Conservation (phyloP, 2,113 vertebrate species). For the Hyperoodon ampullatus region DNA sequence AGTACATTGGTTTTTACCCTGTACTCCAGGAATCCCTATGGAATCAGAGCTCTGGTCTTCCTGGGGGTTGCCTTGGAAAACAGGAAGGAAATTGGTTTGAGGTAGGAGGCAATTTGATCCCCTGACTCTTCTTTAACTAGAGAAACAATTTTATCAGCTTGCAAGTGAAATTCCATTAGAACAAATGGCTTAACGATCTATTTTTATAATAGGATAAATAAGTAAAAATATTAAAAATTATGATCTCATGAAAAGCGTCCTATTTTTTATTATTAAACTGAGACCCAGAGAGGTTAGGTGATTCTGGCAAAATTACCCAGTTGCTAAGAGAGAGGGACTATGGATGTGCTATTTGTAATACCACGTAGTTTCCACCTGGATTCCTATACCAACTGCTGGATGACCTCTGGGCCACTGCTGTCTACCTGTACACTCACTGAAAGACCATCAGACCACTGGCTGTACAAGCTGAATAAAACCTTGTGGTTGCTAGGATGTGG, state of each 20-base stretch:
- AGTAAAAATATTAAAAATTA: neutral
- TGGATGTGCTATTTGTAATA: accelerated
- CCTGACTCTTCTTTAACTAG: neutral
- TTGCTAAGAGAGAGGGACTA: neutral
- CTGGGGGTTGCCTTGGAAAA: neutral
- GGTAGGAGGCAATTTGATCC: neutral
- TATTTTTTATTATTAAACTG: neutral
- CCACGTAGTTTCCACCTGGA: neutral
- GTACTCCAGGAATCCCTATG: neutral
- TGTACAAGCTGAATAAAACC: neutral
- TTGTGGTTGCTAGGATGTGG: accelerated
- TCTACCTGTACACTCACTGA: accelerated
- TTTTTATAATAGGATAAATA: neutral
- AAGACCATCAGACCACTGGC: accelerated
- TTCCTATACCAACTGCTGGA: neutral
- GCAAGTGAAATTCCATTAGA: slow-evolving; percentile 10
- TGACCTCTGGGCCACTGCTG: accelerated
- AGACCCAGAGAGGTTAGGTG: neutral
- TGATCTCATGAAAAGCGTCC: neutral
- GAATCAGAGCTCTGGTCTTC: neutral
- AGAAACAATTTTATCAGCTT: slow-evolving; percentile 1
- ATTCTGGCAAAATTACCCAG: neutral
- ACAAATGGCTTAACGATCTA: slow-evolving; percentile 24
- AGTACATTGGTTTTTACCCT: neutral
- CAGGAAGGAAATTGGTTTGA: neutral